A percentile compares a stretch with the other conserved stretches of the same genome.
phyloP scores from a whole-genome alignment of 2,888 invertebrate species.

The Dicyrtoma fusca region DNA sequence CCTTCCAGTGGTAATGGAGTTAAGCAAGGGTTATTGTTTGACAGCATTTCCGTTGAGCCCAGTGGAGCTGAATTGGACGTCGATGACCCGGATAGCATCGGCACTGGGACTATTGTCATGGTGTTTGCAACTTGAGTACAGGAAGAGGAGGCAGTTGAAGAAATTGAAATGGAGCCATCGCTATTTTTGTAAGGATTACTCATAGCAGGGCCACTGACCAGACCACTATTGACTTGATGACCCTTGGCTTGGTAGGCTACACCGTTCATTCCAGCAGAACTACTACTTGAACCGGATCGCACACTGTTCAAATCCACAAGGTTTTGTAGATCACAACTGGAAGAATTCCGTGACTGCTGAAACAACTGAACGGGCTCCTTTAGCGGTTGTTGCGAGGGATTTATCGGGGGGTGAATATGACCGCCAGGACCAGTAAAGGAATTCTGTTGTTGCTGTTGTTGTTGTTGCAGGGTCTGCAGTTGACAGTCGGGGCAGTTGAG shows the following conservation, averaged over 20 bases:
- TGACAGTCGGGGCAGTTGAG: conserved; percentile 35
- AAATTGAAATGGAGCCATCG: too few species aligned
- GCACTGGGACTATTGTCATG: neutral
- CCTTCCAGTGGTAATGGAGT: conserved; percentile 10
- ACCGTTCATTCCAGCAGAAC: too few species aligned
- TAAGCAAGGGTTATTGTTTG: neutral
- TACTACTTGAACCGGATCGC: too few species aligned
- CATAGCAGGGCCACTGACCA: too few species aligned
- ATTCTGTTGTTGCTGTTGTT: neutral
- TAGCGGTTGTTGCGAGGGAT: neutral
- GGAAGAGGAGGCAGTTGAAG: too few species aligned
- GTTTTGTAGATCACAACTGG: neutral
- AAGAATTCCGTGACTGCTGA: neutral
- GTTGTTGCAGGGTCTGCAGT: conserved; percentile 29
- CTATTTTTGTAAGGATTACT: too few species aligned
- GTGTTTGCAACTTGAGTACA: neutral
- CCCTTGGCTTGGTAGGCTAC: too few species aligned
- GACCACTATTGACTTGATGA: too few species aligned
- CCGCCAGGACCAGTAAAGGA: neutral
- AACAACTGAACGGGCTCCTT: neutral
- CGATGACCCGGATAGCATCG: neutral
- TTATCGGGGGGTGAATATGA: neutral
- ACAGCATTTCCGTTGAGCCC: neutral
- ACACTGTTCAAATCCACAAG: neutral
- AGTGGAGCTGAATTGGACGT: neutral